A percentile compares a stretch with the other conserved stretches of the same genome.
phyloP scores from a whole-genome alignment of 2,888 invertebrate species.

The Trichopoda pennipes region DNA sequence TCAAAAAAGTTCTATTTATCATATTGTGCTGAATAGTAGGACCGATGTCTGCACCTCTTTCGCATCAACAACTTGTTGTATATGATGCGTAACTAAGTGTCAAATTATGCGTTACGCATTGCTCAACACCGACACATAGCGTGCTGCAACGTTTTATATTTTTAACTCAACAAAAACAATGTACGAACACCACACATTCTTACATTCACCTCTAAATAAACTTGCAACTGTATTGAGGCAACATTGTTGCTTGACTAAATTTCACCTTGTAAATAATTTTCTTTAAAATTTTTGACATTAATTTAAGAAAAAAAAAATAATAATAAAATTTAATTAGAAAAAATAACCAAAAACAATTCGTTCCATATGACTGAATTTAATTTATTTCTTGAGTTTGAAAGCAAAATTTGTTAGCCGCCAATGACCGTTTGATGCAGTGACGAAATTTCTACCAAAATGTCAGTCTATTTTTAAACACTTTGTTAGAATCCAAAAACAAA shows the following conservation, averaged over 20 bases:
- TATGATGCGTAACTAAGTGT: slow-evolving; percentile 29
- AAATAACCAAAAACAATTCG: slow-evolving; percentile 21
- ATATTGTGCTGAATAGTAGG: too few relatives aligned
- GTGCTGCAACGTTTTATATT: slow-evolving; percentile 21
- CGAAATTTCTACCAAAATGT: neutral
- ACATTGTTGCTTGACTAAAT: slow-evolving; percentile 52
- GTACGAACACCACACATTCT: neutral
- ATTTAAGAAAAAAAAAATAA: slow-evolving; percentile 40
- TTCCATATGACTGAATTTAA: slow-evolving; percentile 59
- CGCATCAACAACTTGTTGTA: neutral
- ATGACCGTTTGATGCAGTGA: slow-evolving; percentile 21
- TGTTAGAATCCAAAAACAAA: neutral
- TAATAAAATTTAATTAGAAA: slow-evolving; percentile 13
- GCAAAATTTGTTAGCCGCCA: slow-evolving; percentile 16
- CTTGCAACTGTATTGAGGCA: neutral
- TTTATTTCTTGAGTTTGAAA: slow-evolving; percentile 30
- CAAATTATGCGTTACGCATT: slow-evolving; percentile 65
- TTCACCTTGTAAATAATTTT: slow-evolving; percentile 48
- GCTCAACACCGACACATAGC: slow-evolving; percentile 56
- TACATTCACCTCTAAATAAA: neutral
- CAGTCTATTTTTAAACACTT: slow-evolving; percentile 20
- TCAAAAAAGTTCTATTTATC: neutral
- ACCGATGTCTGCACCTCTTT: neutral
- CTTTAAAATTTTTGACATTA: slow-evolving; percentile 52
- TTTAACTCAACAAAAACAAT: neutral